Base-by-base conservation (phyloP, 2,797 vertebrate species). In the Neosilurus hyrtlii region DNA sequence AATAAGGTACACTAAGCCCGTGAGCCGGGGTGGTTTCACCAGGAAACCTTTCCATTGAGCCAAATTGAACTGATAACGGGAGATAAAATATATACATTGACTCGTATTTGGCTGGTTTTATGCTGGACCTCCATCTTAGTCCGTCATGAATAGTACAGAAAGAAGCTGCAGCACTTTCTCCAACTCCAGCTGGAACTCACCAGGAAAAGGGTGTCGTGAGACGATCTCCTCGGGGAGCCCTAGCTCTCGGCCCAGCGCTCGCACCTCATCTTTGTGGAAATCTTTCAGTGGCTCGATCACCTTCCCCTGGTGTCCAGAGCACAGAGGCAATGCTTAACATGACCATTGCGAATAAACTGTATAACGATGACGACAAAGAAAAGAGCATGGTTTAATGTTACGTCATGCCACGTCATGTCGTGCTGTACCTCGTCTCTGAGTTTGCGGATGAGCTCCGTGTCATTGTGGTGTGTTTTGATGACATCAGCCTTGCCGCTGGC, bases 391-490 rank as follows among this genome's bases (percentile, higher is more conserved):
- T 43, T 12, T 0, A 15, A n/a, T 1, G 7, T 43, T 4, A 14
- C n/a, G n/a, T n/a, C n/a, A n/a, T n/a, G n/a, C n/a, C n/a, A n/a
- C n/a, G n/a, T n/a, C n/a, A n/a, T n/a, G n/a, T n/a, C n/a, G n/a
- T 9, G 24, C 18, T 30, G 15, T 90, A 98, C 98, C 97, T 99
- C 96, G 89, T 99, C 97, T 87, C 98, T 90, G 88, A 99, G 93
- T 88, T 99, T 99, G 84, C 98, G 95, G 92, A 99, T 98, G 77
- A 99, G 96, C 86, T 99, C 98, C 0, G 98, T 99, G 90, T 99
- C 98, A 0, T 99, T 99, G 91, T 99, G 98, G 89, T 99, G 98
- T 0, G 98, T 99, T 91, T 99, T 99, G 93, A 99, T 99, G 91
- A 99, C 92, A 81, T 99, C 97, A 3, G 98, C 98, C 89, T 98